Conservation (phyloP, 2,113 vertebrate genomes). For the Callochromis pleurospilus region DNA sequence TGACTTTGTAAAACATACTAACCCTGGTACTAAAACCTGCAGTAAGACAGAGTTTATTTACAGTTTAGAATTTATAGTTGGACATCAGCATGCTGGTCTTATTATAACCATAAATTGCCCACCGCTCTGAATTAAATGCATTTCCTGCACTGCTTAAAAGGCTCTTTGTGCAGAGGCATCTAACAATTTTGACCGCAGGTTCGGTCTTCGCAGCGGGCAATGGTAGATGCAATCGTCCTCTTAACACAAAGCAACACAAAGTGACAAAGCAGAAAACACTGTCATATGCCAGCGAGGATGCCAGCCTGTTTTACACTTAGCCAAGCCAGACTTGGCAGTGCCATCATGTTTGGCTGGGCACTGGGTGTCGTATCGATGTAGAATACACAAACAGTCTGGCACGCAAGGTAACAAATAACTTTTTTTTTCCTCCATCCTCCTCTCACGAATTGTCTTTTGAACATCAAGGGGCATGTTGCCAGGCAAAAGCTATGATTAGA, state of each 20-base stretch:
- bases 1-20: neutral
- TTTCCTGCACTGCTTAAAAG: neutral
- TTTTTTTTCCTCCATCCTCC: neutral
- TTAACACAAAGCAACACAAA: slow-evolving; percentile 38
- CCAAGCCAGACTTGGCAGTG: slow-evolving; percentile 56
- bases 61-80: neutral
- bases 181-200: neutral
- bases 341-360: slow-evolving; percentile 39
- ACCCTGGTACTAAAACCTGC: neutral
- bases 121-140: neutral
- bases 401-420: slow-evolving; percentile 26
- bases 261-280: slow-evolving; percentile 40
- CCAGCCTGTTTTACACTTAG: slow-evolving; percentile 44
- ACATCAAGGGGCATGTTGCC: slow-evolving; percentile 6
- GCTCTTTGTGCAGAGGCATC: neutral
- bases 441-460: slow-evolving; percentile 20
- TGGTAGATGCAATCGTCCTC: neutral
- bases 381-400: slow-evolving; percentile 57
- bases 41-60: neutral
- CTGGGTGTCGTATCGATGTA: slow-evolving; percentile 35
- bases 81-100: neutral
- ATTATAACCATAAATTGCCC: neutral
- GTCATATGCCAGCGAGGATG: slow-evolving; percentile 23
- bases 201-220: neutral
- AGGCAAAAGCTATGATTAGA: slow-evolving; percentile 30